These are phyloP conservation scores for Flexamia atlantica DNA, from an alignment of 2,888 invertebrate genomes.

Conservation along the genomic window DNA sequence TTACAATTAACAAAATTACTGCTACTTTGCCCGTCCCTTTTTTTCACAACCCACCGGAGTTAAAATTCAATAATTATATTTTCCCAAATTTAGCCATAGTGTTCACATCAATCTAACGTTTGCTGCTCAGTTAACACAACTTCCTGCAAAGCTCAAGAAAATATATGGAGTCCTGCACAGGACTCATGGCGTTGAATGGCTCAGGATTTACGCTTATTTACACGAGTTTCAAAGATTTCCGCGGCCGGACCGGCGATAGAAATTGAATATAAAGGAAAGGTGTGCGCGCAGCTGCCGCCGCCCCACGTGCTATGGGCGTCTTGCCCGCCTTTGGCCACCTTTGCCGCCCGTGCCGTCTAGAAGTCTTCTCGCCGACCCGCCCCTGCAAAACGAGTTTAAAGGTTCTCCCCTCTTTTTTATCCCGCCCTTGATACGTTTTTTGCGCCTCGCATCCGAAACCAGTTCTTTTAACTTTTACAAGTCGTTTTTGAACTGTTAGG, in stretches of 20 bases:
- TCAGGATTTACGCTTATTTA: conserved; percentile 35
- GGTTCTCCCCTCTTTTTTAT: conserved; percentile 36
- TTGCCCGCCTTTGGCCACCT: not conserved
- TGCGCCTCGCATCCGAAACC: conserved; percentile 19
- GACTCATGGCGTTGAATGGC: conserved; percentile 3
- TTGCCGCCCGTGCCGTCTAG: conserved; percentile 25
- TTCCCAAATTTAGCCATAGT: too few relatives aligned
- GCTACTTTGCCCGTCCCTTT: too few relatives aligned
- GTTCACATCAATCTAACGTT: too few relatives aligned
- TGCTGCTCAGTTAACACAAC: too few relatives aligned
- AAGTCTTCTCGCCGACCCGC: conserved; percentile 50
- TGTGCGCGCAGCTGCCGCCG: not conserved
- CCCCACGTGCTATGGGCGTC: conserved; percentile 29
- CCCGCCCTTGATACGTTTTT: conserved; percentile 35
- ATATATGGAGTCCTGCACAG: not conserved
- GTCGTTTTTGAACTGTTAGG: conserved; percentile 37
- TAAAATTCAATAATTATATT: too few relatives aligned
- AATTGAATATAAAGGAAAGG: conserved; percentile 16
- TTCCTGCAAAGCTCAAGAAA: not conserved
- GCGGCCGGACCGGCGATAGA: not conserved
- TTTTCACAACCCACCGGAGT: too few relatives aligned
- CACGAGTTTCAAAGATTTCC: conserved; percentile 13
- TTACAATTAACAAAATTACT: too few relatives aligned
- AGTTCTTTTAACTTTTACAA: conserved; percentile 48
- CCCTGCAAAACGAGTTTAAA: conserved; percentile 54